Percentiles rank a stretch among this genome's conserved stretches.
Evolutionary conservation across 2,113 vertebrate species (phyloP).

Genomic region (Rhodinocichla rosea): DNA sequence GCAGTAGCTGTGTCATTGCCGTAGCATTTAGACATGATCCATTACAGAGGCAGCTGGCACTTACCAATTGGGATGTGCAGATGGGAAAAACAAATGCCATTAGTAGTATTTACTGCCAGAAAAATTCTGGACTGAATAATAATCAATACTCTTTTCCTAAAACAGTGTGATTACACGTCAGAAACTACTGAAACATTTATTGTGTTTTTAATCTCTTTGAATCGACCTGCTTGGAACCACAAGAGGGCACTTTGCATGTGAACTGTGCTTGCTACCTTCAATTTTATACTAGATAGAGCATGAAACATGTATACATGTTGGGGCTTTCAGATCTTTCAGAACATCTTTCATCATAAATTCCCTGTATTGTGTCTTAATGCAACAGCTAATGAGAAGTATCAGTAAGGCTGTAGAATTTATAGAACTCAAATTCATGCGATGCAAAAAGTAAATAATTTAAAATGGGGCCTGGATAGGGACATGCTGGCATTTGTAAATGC

Average conservation of each 20-base stretch:
- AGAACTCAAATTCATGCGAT: neutral
- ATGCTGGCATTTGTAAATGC: neutral
- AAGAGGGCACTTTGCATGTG: constrained; percentile 66
- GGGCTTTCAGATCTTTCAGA: neutral
- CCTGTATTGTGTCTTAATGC: neutral
- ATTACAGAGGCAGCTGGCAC: neutral
- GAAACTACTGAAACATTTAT: neutral
- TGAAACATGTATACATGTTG: neutral
- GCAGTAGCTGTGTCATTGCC: neutral
- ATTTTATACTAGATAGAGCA: fast-evolving
- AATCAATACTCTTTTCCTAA: neutral
- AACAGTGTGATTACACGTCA: neutral
- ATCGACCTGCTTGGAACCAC: constrained; percentile 48
- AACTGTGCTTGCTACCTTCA: neutral
- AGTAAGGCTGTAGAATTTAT: neutral
- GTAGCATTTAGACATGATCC: fast-evolving
- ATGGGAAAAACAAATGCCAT: neutral
- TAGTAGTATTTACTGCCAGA: neutral
- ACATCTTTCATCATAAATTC: neutral
- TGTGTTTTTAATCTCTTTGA: neutral
- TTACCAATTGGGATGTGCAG: neutral
- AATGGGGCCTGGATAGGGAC: neutral
- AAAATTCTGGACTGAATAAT: neutral
- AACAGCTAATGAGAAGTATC: neutral
- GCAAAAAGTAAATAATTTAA: neutral